phyloP scores from a whole-genome alignment of 2,888 invertebrate genomes.

The Spilosoma lubricipeda region DNA sequence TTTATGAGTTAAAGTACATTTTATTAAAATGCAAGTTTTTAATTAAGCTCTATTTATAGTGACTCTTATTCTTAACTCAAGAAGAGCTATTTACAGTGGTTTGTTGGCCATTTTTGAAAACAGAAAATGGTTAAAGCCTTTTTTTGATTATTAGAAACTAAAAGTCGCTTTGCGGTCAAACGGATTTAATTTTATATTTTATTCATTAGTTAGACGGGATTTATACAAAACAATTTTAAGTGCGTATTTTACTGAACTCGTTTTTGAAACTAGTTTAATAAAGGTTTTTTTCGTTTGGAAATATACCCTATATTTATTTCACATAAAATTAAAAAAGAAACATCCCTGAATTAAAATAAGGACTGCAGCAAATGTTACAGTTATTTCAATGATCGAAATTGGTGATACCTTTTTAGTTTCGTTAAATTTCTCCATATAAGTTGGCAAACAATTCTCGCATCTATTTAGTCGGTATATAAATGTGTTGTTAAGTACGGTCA shows the following conservation, averaged over 20 bases:
- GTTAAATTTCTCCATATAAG: conserved; percentile 28
- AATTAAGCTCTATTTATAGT: not conserved
- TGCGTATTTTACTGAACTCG: no score
- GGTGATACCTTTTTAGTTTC: conserved; percentile 20
- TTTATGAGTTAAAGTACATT: not conserved
- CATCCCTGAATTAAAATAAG: no score
- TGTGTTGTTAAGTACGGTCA: conserved; percentile 59
- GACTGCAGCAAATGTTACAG: no score
- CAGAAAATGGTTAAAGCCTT: no score
- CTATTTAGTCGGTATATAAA: conserved; percentile 11
- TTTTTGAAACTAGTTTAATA: no score
- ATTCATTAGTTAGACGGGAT: not conserved
- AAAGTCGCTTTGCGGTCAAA: no score
- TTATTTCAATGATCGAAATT: not conserved
- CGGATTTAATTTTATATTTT: not conserved
- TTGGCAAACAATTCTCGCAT: conserved; percentile 16
- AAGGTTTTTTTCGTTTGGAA: no score
- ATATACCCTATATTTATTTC: no score
- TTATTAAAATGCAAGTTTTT: not conserved
- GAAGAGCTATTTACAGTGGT: not conserved
- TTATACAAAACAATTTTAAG: no score
- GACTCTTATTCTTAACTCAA: not conserved
- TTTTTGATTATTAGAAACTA: no score
- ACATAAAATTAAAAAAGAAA: no score
- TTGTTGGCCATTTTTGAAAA: no score